Conservation (phyloP, 2,113 vertebrate genomes). For the Pycnonotus jocosus region DNA sequence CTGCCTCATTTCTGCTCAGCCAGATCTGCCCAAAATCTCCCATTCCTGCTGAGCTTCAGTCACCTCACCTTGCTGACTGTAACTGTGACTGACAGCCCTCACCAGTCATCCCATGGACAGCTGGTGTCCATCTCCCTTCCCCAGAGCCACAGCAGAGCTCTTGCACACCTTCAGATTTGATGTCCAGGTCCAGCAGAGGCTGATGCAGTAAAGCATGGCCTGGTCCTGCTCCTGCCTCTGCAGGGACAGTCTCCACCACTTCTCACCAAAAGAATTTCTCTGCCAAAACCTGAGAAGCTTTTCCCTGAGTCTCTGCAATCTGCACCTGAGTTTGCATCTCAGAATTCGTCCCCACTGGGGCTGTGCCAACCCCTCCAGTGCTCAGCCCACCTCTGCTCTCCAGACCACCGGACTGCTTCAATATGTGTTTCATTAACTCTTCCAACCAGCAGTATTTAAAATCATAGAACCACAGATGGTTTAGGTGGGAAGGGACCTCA, state of each 20-base stretch:
- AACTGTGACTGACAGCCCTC: neutral
- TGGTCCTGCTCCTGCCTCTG: neutral
- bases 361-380: neutral
- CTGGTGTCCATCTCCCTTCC: neutral
- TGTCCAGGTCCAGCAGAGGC: neutral
- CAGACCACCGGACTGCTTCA: neutral
- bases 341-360: neutral
- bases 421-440: neutral
- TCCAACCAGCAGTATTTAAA: neutral
- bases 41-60: rapidly evolving
- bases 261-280: neutral
- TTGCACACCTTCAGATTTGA: neutral
- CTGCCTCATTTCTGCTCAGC: neutral
- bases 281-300: neutral
- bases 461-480: neutral
- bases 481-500: neutral
- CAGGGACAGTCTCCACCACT: neutral
- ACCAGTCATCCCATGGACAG: neutral
- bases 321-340: neutral
- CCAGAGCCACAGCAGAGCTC: neutral
- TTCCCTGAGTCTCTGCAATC: neutral
- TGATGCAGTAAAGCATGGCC: neutral
- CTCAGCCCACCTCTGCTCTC: neutral
- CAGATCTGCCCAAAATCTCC: rapidly evolving
- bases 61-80: neutral